A percentile compares a stretch with the other conserved stretches of the same genome.
Evolutionary conservation across 2,797 vertebrate species (phyloP).

Genomic region (Pseudochaenichthys georgianus): DNA sequence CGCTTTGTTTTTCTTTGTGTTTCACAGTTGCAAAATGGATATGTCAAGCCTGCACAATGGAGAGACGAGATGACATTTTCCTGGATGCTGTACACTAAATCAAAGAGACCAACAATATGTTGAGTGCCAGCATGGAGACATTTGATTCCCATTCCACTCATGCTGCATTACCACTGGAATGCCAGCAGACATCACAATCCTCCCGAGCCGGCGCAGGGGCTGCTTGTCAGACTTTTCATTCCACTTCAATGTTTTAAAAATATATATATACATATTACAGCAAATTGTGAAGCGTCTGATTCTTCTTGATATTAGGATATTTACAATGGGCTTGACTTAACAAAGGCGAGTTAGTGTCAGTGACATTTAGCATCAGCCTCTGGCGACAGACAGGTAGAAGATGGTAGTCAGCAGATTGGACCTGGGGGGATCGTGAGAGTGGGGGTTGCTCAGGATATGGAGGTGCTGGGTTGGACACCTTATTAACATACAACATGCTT

Average conservation of each 20-base stretch:
- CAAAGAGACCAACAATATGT: conserved; percentile 81
- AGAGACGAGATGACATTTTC: conserved; percentile 78
- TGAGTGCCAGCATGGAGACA: conserved; percentile 80
- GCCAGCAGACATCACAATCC: conserved; percentile 77
- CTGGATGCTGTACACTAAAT: conserved; percentile 80
- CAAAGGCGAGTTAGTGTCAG: conserved; percentile 87
- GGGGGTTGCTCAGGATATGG: conserved; percentile 63
- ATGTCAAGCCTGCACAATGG: conserved; percentile 76
- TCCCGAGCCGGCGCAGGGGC: conserved; percentile 62
- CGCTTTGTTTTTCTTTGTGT: conserved; percentile 70
- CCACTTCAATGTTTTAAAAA: conserved; percentile 68
- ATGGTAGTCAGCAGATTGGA: conserved; percentile 94
- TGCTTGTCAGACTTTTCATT: conserved; percentile 77
- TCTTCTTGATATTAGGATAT: conserved; percentile 65
- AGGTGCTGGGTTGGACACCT: conserved; percentile 30
- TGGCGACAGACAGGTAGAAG: conserved; percentile 94
- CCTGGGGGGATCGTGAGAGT: conserved; percentile 71
- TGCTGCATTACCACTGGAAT: conserved; percentile 76
- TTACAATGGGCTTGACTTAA: conserved; percentile 77
- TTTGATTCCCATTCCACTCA: conserved; percentile 79
- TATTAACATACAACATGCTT: conserved; percentile 37
- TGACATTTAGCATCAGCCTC: conserved; percentile 96
- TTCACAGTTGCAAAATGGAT: conserved; percentile 79
- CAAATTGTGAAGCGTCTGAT: conserved; percentile 46
- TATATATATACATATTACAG: conserved; percentile 51